These are phyloP conservation scores for Rhipidura dahli DNA, from an alignment of 2,113 vertebrate species.

Conservation along the genomic window DNA sequence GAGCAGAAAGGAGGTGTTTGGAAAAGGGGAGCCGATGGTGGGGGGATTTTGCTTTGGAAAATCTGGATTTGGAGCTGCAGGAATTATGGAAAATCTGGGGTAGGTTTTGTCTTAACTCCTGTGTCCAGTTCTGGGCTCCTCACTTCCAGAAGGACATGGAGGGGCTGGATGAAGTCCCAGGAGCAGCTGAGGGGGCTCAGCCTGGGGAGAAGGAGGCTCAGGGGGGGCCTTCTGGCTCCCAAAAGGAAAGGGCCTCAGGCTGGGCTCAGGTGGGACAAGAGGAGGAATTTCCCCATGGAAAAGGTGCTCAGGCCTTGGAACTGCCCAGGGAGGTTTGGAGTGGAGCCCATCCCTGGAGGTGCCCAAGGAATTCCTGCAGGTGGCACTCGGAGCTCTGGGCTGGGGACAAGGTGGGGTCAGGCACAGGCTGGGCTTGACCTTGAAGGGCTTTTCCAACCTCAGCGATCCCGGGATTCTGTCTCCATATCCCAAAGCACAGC, in stretches of 20 bases:
- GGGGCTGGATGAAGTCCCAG: not conserved
- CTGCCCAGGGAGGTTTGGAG: not conserved
- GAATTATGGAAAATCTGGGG: not conserved
- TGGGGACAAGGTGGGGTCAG: rapidly evolving
- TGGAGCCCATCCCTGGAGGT: not conserved
- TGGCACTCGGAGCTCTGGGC: not conserved
- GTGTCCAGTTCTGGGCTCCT: not conserved
- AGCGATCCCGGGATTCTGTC: not conserved
- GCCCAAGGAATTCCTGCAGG: not conserved
- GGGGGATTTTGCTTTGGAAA: not conserved
- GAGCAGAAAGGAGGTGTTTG: not conserved
- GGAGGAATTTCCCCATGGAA: not conserved
- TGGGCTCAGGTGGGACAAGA: not conserved
- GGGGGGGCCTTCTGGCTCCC: not conserved
- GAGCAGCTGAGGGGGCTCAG: not conserved
- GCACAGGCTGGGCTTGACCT: not conserved
- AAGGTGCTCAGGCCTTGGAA: not conserved
- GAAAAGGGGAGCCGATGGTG: not conserved
- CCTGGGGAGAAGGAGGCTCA: not conserved
- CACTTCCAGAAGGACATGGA: not conserved
- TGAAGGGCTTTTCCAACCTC: not conserved
- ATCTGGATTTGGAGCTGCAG: not conserved
- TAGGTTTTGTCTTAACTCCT: not conserved
- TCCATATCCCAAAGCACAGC: not conserved
- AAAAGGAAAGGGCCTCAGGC: not conserved